Evolutionary conservation across 1,140 invertebrate species (phyloP), one percentile per base, ranked within the genome.

Genomic region (Agrypnia vestita): DNA sequence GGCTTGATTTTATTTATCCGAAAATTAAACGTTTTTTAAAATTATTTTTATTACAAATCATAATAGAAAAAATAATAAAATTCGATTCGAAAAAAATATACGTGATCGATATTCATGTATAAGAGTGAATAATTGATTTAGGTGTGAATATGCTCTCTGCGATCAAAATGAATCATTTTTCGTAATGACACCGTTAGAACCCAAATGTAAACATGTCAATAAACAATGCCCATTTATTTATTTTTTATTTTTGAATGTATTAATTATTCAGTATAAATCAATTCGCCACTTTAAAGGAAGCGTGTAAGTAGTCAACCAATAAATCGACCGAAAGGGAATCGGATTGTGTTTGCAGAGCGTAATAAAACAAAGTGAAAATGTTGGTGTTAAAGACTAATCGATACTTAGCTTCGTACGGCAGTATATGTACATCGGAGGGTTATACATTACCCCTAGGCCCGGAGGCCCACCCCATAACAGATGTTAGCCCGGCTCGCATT

Each of bases 311-410:
- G 46, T 51, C 49, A 13, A 51, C 67, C 47, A 49, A 71, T 71
- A 51, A 51, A 71, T 71, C 67, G 67, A 19, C 47, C 46, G 17
- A 25, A 51, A 71, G 67, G n/a, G 67, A 51, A 71, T 71, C 67
- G 67, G 67, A 71, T 71, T 71, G 67, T 71, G 67, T 71, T 71
- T 71, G 67, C 49, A 71, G 47, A 71, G 67, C 46, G 46, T 71
- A 71, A 71, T 71, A 71, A 74, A 74, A 74, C 53, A 74, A 74
- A 74, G 25, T 74, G 71, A 74, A 74, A 74, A 74, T 74, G 53
- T 74, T 74, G 49, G 49, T 74, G 53, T 55, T 55, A 55, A 56
- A 74, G 71, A 74, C 71, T 74, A 74, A 74, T 74, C 71, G 71
- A 74, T 74, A 74, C 67, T 71, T 71, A 51, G 67, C 67, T 71